A percentile compares a stretch with the other conserved stretches of the same genome.
These are phyloP conservation scores for Myiothlypis coronata DNA, from an alignment of 2,797 vertebrate species.

Conservation along the genomic window DNA sequence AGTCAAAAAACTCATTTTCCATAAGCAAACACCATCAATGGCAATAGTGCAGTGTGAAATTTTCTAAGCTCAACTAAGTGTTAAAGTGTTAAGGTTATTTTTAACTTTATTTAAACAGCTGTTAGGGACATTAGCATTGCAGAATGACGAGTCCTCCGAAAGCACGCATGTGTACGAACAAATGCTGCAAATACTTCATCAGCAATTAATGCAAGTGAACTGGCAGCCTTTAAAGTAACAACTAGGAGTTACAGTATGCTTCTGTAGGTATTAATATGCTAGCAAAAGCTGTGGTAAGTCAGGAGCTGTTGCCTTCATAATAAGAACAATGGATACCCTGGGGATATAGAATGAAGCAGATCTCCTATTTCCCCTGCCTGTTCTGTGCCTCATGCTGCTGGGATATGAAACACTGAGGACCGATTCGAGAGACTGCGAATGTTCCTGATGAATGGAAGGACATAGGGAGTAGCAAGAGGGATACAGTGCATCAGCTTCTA, in stretches of 20 bases:
- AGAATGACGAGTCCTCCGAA: background rate
- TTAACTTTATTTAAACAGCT: conserved; percentile 4
- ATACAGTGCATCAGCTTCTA: conserved; percentile 55
- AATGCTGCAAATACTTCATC: background rate
- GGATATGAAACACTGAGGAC: conserved; percentile 16
- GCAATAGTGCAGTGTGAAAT: background rate
- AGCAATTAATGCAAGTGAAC: conserved; percentile 20
- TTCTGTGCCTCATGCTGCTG: conserved; percentile 8
- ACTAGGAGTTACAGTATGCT: background rate
- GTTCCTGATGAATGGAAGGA: conserved; percentile 21
- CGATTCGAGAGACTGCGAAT: conserved; percentile 11
- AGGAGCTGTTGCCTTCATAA: background rate
- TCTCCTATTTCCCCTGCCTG: conserved; percentile 56
- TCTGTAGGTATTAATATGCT: background rate
- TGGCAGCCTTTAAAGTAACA: conserved; percentile 10
- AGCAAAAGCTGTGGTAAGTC: conserved; percentile 4
- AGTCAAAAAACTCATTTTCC: background rate
- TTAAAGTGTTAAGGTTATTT: conserved; percentile 21
- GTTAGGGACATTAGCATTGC: background rate
- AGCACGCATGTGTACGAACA: background rate
- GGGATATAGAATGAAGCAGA: conserved; percentile 53
- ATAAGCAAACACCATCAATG: background rate
- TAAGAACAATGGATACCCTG: conserved; percentile 16
- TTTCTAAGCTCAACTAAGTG: background rate
- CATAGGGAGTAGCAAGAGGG: conserved; percentile 26